Evolutionary conservation across 92 coral and sea anemone genomes (phyloP).

Genomic region (Ricordea florida): DNA sequence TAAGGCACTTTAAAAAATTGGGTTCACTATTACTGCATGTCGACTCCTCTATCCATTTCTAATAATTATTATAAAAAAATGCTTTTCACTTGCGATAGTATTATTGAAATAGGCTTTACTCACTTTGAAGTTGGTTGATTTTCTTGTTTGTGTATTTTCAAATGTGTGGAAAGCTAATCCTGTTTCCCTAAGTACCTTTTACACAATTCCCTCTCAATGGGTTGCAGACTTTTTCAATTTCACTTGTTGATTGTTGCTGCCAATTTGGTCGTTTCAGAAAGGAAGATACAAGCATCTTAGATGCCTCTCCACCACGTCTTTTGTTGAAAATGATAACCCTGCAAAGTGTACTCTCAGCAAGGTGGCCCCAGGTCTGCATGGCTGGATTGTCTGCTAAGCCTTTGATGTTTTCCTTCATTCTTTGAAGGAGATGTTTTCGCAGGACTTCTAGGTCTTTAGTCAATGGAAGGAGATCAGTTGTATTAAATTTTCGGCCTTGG

Average conservation of each 20-base stretch:
- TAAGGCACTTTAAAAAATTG: too few species aligned
- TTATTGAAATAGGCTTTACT: too few species aligned
- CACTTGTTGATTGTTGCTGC: neutral
- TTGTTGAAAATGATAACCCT: conserved; percentile 38
- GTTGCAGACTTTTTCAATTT: neutral
- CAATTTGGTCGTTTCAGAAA: conserved; percentile 31
- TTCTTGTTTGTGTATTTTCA: too few species aligned
- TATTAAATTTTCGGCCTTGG: conserved; percentile 2
- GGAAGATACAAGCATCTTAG: neutral
- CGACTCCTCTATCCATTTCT: too few species aligned
- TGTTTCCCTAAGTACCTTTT: conserved; percentile 12
- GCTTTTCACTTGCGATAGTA: too few species aligned
- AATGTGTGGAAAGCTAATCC: too few species aligned
- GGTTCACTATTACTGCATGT: too few species aligned
- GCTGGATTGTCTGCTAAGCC: neutral
- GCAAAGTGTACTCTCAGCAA: conserved; percentile 14
- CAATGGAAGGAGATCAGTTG: conserved; percentile 22
- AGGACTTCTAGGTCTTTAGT: conserved; percentile 24
- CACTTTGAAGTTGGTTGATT: too few species aligned
- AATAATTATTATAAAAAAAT: too few species aligned
- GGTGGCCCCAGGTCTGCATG: neutral
- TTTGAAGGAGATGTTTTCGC: conserved; percentile 5
- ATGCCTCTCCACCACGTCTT: conserved; percentile 52
- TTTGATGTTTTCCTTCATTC: neutral
- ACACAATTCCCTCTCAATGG: conserved; percentile 48